Conservation (phyloP, 2,797 vertebrate genomes). For the Mergus octosetaceus region DNA sequence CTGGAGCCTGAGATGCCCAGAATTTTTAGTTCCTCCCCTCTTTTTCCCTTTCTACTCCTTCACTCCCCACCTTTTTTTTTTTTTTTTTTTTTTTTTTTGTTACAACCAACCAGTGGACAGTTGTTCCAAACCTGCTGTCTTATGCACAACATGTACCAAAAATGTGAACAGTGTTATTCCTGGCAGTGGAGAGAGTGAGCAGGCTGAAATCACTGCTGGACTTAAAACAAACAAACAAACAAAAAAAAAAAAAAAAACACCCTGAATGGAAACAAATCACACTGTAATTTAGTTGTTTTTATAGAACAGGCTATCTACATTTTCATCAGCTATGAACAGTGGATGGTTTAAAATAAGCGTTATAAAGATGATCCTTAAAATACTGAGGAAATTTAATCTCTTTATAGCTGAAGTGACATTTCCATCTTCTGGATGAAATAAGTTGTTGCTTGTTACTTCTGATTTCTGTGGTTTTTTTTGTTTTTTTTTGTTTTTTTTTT, state of each 20-base stretch:
- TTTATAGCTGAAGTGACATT: not conserved
- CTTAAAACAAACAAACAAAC: not conserved
- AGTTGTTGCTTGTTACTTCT: not conserved
- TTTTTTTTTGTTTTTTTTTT: not conserved
- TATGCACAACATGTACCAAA: rapidly evolving
- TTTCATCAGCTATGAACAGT: not conserved
- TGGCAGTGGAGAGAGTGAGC: not conserved
- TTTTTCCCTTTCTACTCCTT: not conserved
- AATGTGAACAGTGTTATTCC: not conserved
- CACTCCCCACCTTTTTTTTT: not conserved
- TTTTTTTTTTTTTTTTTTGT: not conserved
- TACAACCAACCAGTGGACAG: not conserved
- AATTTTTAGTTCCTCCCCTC: not conserved
- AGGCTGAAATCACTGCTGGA: not conserved
- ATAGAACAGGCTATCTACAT: not conserved
- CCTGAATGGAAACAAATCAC: not conserved
- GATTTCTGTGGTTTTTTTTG: not conserved
- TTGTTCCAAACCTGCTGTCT: not conserved
- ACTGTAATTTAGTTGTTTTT: not conserved
- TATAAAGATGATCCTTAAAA: not conserved
- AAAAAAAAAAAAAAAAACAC: not conserved
- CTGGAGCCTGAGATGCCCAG: not conserved
- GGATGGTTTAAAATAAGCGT: not conserved
- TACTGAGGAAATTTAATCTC: not conserved
- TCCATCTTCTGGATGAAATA: not conserved